A percentile compares a stretch with the other conserved stretches of the same genome.
These are phyloP conservation scores for Gnathonemus echidnorhynchus DNA, from an alignment of 2,113 vertebrate genomes.

Conservation along the genomic window DNA sequence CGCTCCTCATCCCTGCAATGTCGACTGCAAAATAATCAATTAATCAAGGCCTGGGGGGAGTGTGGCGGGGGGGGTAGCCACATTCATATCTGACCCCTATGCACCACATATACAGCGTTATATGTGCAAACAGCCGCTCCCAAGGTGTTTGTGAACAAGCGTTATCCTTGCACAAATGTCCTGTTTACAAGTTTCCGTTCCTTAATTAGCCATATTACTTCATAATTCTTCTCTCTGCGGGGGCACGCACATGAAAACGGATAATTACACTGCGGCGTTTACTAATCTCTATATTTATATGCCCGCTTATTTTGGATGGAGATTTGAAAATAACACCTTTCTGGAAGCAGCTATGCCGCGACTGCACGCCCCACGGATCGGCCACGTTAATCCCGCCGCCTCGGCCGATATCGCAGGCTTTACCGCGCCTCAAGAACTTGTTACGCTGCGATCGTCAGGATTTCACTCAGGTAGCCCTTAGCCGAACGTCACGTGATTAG, in stretches of 20 bases:
- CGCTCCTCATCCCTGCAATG: conserved; percentile 34
- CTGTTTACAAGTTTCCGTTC: neutral
- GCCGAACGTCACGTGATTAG: neutral
- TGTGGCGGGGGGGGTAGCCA: conserved; percentile 31
- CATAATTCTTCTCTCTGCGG: neutral
- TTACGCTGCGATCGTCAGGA: neutral
- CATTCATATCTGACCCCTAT: conserved; percentile 33
- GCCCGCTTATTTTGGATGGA: neutral
- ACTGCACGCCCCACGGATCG: neutral
- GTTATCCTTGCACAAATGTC: neutral
- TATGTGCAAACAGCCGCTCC: conserved; percentile 16
- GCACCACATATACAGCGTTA: conserved; percentile 29
- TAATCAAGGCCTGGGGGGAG: conserved; percentile 37
- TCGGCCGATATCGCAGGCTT: neutral
- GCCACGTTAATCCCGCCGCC: neutral
- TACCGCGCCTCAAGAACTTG: too few species aligned
- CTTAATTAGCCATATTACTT: conserved; percentile 19
- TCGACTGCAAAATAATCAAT: conserved; percentile 43
- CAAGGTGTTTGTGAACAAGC: neutral
- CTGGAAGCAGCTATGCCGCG: neutral
- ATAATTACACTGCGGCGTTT: neutral
- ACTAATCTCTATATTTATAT: conserved; percentile 6
- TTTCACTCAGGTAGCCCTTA: neutral
- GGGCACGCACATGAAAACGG: neutral
- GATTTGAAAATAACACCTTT: neutral